Evolutionary conservation across 35 echinoderm and acorn worm genomes (phyloP).

Genomic region (Lytechinus variegatus): DNA sequence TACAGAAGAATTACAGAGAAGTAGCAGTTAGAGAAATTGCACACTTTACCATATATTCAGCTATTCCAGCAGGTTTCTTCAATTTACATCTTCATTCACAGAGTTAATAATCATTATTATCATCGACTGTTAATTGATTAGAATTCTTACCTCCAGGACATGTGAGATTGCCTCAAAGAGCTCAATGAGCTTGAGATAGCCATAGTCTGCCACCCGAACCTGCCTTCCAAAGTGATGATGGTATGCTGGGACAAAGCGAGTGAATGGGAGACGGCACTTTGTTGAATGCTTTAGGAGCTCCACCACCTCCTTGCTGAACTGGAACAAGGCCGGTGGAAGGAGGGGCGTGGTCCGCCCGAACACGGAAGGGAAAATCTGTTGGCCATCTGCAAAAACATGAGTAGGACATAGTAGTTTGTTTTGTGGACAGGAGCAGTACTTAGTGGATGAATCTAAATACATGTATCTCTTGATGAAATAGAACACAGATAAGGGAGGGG

Average conservation of each 20-base stretch:
- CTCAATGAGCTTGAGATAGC: conserved; percentile 90
- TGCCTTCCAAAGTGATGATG: conserved; percentile 94
- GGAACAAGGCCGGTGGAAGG: conserved; percentile 76
- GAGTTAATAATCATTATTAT: no score
- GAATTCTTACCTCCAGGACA: conserved; percentile 72
- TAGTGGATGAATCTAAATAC: no score
- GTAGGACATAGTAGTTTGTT: neutral
- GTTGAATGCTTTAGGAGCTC: conserved; percentile 89
- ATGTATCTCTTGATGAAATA: no score
- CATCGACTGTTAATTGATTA: no score
- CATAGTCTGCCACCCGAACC: conserved; percentile 95
- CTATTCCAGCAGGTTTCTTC: no score
- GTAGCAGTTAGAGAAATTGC: no score
- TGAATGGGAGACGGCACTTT: conserved; percentile 74
- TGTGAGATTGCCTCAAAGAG: conserved; percentile 94
- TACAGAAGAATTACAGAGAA: no score
- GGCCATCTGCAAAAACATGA: conserved; percentile 27
- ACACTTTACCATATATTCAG: no score
- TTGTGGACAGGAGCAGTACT: no score
- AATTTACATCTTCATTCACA: no score
- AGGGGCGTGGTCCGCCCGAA: conserved; percentile 61
- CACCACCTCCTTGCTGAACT: conserved; percentile 93
- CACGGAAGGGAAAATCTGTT: conserved; percentile 26
- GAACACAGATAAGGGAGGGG: no score
- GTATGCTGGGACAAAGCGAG: conserved; percentile 91